Evolutionary conservation across 2,797 vertebrate genomes (phyloP), one percentile per base, ranked within the genome.

Genomic region (Buceros bicornis): DNA sequence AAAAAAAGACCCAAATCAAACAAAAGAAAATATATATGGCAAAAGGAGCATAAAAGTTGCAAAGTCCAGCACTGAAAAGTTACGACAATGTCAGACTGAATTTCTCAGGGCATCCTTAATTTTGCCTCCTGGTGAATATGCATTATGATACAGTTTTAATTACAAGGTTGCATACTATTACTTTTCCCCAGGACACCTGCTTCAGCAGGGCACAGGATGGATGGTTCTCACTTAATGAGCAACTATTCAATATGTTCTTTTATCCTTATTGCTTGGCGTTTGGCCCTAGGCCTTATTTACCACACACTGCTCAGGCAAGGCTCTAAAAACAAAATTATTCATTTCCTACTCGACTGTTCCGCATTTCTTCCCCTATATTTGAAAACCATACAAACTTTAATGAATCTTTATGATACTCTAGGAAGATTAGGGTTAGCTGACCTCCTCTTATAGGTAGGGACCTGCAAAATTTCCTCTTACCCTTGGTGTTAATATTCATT

Each of bases 241-340:
- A 95, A 85, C 90, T 90, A 96, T 96, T 95, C 96, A 94, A 84
- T 96, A 94, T 96, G 91, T 96, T 96, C 91, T 97, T 96, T 97
- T 96, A 96, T 96, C 91, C 91, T 96, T 57, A 80, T 94, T 77
- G 86, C 95, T 94, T 93, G 84, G 90, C 11, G 19, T 95, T 97
- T 96, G 96, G 95, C 96, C 92, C 94, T 90, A 89, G 95, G 95
- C 95, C 92, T 96, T 97, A 97, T 97, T 97, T 97, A 97, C 92
- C 80, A 78, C 92, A 67, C 79, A 70, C 84, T 89, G 92, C 82
- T 94, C 90, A 94, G 67, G 57, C 92, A 87, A 58, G 48, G 28
- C 79, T 95, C 89, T 94, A 91, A 96, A 96, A 95, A 92, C 93
- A 89, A 95, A 97, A 96, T 96, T 94, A 96, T 96, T 97, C 78